Evolutionary conservation across 2,113 vertebrate species (phyloP).

Genomic region (Arvicanthis niloticus): DNA sequence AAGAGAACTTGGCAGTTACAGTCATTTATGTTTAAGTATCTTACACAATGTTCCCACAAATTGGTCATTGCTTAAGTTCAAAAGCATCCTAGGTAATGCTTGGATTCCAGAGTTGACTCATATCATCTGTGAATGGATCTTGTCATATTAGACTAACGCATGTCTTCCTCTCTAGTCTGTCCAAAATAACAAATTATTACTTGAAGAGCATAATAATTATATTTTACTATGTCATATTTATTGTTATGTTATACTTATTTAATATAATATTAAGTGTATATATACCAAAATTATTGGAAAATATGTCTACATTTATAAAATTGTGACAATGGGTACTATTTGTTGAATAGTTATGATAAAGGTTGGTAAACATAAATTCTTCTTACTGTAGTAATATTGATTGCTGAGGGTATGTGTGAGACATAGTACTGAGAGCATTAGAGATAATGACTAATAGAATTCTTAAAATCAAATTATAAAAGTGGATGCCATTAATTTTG

Average conservation of each 20-base stretch:
- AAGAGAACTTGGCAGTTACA: conserved; percentile 31
- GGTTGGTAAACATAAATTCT: conserved; percentile 28
- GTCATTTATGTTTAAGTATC: conserved; percentile 65
- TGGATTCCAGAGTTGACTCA: conserved; percentile 62
- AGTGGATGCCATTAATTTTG: neutral
- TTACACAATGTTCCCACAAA: conserved; percentile 47
- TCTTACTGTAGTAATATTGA: conserved; percentile 41
- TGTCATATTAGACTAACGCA: conserved; percentile 26
- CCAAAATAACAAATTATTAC: conserved; percentile 44
- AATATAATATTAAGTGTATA: conserved; percentile 18
- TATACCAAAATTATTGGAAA: conserved; percentile 47
- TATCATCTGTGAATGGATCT: conserved; percentile 50
- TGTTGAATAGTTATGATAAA: conserved; percentile 38
- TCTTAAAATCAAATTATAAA: conserved; percentile 60
- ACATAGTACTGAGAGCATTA: conserved; percentile 49
- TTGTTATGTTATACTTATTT: conserved; percentile 44
- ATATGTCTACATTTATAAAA: conserved; percentile 52
- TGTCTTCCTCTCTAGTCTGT: conserved; percentile 37
- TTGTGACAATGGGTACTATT: conserved; percentile 42
- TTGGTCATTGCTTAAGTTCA: conserved; percentile 56
- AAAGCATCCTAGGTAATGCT: conserved; percentile 66
- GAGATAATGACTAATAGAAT: conserved; percentile 55
- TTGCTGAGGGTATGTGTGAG: conserved; percentile 30
- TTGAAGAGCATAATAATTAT: conserved; percentile 3
- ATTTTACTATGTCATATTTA: conserved; percentile 51